Evolutionary conservation across 2,888 invertebrate genomes (phyloP), one percentile per base, ranked within the genome.

Genomic region (Volucella inflata): DNA sequence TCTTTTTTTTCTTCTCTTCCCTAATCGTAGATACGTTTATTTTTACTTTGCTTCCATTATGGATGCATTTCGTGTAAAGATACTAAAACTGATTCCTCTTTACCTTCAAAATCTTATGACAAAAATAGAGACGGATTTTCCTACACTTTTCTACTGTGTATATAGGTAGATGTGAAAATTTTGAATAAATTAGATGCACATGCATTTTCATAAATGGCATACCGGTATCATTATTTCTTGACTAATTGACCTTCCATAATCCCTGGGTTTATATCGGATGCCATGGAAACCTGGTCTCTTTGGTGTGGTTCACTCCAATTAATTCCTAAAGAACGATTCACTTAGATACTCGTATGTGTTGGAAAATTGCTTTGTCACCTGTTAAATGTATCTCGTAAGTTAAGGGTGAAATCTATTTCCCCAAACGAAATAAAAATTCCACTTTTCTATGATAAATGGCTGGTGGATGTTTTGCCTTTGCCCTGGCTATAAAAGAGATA

Each of bases 1-100:
- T 77, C 42, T 42, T 59, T 36, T 68, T 55, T 82, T 53, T 42
- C 55, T 55, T 44, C 60, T 60, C 50, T 57, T 55, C 84, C 75
- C 71, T 75, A 75, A 81, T 68, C 16, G 67, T 60, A 71, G 30
- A 44, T 62, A 51, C 77, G 81, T 76, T 85, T 85, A 85, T 85
- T 85, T 85, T 77, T 85, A 85, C 85, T 81, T 42, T 67, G 81
- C 76, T 71, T 62, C 85, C 85, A 85, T 81, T 77, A 85, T 85
- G 76, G 70, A 72, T 71, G 67, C 71, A 50, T 71, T 44, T 65
- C 17, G 64, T 36, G 30, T 12, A 30, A 16, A 14, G 17, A 38
- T 60, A 2, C 55, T n/a, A 30, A 21, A 59, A 9, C 38, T 36
- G 21, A 21, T 72, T 68, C 51, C 14, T 11, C 65, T 44, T 60